A percentile compares a stretch with the other conserved stretches of the same genome.
These are phyloP conservation scores for Sebastes oblongus DNA, from an alignment of 2,797 vertebrate genomes.

Conservation along the genomic window DNA sequence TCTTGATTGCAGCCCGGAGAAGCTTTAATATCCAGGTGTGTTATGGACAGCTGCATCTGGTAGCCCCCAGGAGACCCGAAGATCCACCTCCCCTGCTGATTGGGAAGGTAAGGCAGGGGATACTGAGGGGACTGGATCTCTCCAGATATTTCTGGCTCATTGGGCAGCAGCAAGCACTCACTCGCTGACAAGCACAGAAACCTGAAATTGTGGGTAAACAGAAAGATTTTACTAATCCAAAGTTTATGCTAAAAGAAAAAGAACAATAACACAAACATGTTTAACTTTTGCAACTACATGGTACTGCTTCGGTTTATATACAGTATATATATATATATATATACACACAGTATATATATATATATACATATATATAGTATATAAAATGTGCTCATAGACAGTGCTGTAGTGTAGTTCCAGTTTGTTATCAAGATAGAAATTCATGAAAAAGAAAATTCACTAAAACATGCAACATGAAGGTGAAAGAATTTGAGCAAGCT, in stretches of 20 bases:
- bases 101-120: constrained; percentile 45
- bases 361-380: too few species aligned
- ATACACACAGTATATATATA: too few species aligned
- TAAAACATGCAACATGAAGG: background rate
- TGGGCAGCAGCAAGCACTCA: background rate
- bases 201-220: constrained; percentile 19
- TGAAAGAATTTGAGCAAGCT: background rate
- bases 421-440: background rate
- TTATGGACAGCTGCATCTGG: constrained; percentile 84
- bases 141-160: constrained; percentile 11
- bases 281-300: too few species aligned
- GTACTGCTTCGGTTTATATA: too few species aligned
- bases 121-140: constrained; percentile 83
- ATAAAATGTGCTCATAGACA: too few species aligned
- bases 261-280: background rate
- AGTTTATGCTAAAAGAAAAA: constrained; percentile 8
- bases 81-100: constrained; percentile 68
- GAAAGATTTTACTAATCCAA: background rate
- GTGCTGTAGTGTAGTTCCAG: too few species aligned
- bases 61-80: constrained; percentile 82
- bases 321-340: too few species aligned
- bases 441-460: background rate
- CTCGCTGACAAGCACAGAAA: constrained; percentile 22
- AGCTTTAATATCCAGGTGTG: constrained; percentile 83
- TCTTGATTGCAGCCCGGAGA: constrained; percentile 84